Evolutionary conservation across 2,113 vertebrate species (phyloP), one percentile per base, ranked within the genome.

Genomic region (Chaetodon auriga): DNA sequence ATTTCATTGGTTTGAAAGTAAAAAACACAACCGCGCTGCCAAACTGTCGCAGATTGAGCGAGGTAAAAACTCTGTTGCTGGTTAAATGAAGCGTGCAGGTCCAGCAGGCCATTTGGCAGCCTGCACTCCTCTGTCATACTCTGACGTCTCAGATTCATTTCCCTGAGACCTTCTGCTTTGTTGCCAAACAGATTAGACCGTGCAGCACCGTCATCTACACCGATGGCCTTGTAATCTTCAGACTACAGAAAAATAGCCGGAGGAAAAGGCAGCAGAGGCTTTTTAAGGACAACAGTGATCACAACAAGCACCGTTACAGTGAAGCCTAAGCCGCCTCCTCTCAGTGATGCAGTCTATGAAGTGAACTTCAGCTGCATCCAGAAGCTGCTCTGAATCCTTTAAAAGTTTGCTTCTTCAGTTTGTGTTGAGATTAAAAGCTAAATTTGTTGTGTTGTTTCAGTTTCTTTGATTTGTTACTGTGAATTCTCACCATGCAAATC

Each of bases 151-250:
- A 58, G 43, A 83, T 80, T 80, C 48, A 3, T 76, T 79, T 83
- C 68, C 74, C 60, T 25, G 45, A 84, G 82, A 81, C 58, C 58
- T 73, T 73, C 43, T 54, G 66, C 62, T 76, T 68, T 23, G 15
- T 38, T 64, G 87, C 75, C 87, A 85, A 76, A 79, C 79, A 82
- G 79, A 76, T 82, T 79, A 82, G 62, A 61, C 5, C 2, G 18
- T 6, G 54, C 79, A 15, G 41, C 57, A 2, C 43, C 75, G 48
- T n/a, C 58, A 46, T 75, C 61, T 18, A 60, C 75, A 72, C 71
- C 60, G 0, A 45, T 43, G 70, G 58, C 75, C 64, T 70, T n/a
- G 66, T 83, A 76, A 83, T 83, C 65, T 51, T 30, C 66, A 70
- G 61, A 80, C 60, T 65, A 46, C 64, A 60, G 75, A 46, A 25